phyloP scores from a whole-genome alignment of 64 coral and sea anemone genomes.

The Montipora foliosa region DNA sequence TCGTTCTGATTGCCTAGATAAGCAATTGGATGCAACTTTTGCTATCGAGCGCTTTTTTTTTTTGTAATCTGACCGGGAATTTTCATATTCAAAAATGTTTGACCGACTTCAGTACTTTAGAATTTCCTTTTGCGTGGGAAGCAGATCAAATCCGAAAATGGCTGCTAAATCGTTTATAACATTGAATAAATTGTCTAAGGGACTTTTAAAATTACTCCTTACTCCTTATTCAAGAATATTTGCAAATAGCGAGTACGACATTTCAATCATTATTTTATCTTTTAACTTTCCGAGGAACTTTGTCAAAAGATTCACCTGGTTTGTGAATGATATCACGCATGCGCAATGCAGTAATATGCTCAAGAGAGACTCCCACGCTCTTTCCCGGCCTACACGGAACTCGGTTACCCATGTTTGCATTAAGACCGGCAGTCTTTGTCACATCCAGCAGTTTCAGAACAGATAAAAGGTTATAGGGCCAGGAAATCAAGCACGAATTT shows the following conservation, averaged over 20 bases:
- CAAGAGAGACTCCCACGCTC: neutral
- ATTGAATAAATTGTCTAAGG: neutral
- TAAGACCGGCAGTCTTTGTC: neutral
- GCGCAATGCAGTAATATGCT: neutral
- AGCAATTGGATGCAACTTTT: neutral
- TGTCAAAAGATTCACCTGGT: constrained; percentile 3
- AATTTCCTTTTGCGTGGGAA: neutral
- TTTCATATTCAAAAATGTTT: neutral
- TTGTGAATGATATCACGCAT: neutral
- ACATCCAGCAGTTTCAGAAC: neutral
- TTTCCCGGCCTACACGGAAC: neutral
- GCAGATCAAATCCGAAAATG: neutral
- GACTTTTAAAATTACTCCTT: neutral
- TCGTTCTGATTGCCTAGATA: neutral
- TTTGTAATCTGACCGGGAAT: neutral
- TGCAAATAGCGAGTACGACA: neutral
- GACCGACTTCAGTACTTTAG: neutral
- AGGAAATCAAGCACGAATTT: neutral
- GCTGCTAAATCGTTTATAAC: neutral
- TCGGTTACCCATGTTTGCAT: neutral
- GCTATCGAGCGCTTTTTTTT: neutral
- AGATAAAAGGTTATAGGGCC: neutral
- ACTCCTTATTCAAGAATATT: neutral
- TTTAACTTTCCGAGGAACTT: neutral
- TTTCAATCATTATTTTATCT: too few species aligned